Evolutionary conservation across 2,888 invertebrate species (phyloP).

Genomic region (Cryptus viduatorius): DNA sequence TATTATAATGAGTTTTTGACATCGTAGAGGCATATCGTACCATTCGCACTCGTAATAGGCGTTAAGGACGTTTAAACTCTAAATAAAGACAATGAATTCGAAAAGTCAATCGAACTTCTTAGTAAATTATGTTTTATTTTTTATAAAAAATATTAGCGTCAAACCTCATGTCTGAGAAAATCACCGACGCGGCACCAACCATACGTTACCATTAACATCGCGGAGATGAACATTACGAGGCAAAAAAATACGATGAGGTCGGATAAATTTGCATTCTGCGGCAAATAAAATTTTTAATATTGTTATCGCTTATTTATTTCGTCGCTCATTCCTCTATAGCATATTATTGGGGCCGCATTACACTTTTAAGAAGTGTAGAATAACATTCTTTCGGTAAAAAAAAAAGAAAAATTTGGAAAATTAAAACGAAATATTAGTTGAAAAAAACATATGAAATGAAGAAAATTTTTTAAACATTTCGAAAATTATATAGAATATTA

Average conservation of each 20-base stretch:
- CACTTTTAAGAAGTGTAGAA: no score
- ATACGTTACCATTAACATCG: neutral
- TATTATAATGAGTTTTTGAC: neutral
- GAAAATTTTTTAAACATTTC: no score
- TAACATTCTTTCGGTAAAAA: no score
- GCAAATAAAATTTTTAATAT: neutral
- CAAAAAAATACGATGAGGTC: neutral
- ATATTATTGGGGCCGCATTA: no score
- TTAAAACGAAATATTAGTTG: no score
- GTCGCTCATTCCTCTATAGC: no score
- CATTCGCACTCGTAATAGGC: slow-evolving; percentile 6
- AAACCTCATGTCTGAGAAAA: neutral
- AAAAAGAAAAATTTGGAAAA: no score
- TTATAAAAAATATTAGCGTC: neutral
- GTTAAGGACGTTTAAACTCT: neutral
- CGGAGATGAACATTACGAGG: neutral
- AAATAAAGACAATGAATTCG: neutral
- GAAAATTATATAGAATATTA: no score
- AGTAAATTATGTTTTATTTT: neutral
- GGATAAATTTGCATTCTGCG: neutral
- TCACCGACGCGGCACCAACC: neutral
- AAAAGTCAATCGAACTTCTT: neutral
- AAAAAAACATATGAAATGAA: no score
- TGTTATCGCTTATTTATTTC: neutral
- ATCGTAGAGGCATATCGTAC: slow-evolving; percentile 5